Percentiles rank a stretch among this genome's conserved stretches.
Conservation (phyloP, 2,113 vertebrate species). For the pig (Sus scrofa) region T2T-Sscrofa CM000822.6:72088501-72089000, state of each 20-base stretch:
- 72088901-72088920: not conserved
- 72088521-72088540: conserved; percentile 13
- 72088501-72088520: conserved; percentile 24
- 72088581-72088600: conserved; percentile 19
- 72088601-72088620: conserved; percentile 58
- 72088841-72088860: not conserved
- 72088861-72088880: not conserved
- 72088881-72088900: not conserved
- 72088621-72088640: conserved; percentile 63
- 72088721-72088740: conserved; percentile 54
- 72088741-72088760: conserved; percentile 6
- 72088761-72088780: not conserved
- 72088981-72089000: not conserved
- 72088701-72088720: conserved; percentile 53
- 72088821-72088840: conserved; percentile 31
- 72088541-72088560: not conserved
- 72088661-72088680: conserved; percentile 68
- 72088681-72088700: conserved; percentile 45
- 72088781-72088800: not conserved
- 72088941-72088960: not conserved
- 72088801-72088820: not conserved
- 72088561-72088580: conserved; percentile 66
- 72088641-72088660: conserved; percentile 55
- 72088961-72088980: not conserved
- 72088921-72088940: not conserved